Base-by-base conservation (phyloP, 2,888 invertebrate species). In the Dicroscelio sp. region DNA sequence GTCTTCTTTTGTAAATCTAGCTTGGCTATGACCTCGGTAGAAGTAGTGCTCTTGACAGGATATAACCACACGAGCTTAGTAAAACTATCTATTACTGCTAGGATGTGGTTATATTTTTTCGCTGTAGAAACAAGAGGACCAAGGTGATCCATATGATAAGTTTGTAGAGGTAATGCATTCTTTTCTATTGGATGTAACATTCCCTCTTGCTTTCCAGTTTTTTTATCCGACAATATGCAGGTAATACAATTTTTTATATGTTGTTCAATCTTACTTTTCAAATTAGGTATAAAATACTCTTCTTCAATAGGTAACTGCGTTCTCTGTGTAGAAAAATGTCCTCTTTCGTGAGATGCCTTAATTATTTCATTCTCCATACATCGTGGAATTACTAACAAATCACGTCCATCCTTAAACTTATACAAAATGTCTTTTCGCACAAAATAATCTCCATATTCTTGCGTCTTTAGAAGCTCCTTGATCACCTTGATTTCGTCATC, bases 301-400 rank as follows among this genome's bases (percentile, higher is more conserved):
- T 79, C 38, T 67, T 90, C 48, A 20, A 84, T 60, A 14, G 76
- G 48, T n/a, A 33, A 10, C 58, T 79, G 38, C 2, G 84, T 79
- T 65, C 71, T 69, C 25, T 71, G 30, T 14, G 30, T 27, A 25
- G 52, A 55, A 80, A 73, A 65, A 65, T 86, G 71, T n/a, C 82
- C 86, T 25, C 75, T 63, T 31, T 75, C 82, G 65, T 85, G 84
- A 2, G 67, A 20, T 1, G 1, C 38, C 38, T 65, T 65, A 20
- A 91, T 83, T 30, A 91, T 48, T 30, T 89, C 78, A 23, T 27
- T 43, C 30, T 88, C 85, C 86, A 89, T 86, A 5, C 71, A 1
- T 14, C 35, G 43, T 23, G 89, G 83, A 38, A 91, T 60, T 2
- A 82, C 65, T 2, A 89, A 52, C 17, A 88, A 14, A 5, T 91